Conservation (phyloP, 1,140 invertebrate genomes). For the Yoshiicerus persimilis region DNA sequence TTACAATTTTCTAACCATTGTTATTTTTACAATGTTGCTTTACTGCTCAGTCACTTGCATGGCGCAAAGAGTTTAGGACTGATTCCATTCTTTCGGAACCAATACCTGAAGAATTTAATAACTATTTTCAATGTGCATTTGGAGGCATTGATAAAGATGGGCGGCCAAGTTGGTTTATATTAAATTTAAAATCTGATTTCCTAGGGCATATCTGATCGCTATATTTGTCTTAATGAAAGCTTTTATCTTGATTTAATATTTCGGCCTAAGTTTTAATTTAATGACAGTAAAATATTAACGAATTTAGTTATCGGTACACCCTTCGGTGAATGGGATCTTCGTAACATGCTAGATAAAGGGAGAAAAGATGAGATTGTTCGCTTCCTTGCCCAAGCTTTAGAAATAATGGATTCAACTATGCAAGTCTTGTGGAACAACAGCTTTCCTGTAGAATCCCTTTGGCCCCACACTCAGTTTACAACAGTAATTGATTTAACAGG, state of each 20-base stretch:
- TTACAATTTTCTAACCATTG: not conserved
- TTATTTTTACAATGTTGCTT: not conserved
- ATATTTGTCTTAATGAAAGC: too few species aligned
- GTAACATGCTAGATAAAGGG: not conserved
- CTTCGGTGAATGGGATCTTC: not conserved
- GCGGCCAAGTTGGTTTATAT: not conserved
- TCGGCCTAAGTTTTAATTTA: not conserved
- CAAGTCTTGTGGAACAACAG: not conserved
- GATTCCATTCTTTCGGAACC: not conserved
- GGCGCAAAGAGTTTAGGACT: not conserved
- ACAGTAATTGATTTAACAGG: not conserved
- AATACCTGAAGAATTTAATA: not conserved
- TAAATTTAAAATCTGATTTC: not conserved
- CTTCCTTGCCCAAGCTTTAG: not conserved
- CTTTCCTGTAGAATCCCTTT: not conserved
- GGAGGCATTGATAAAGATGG: not conserved
- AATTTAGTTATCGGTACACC: not conserved
- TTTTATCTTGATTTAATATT: not conserved
- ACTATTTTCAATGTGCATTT: not conserved
- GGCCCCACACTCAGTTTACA: not conserved
- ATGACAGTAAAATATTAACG: not conserved
- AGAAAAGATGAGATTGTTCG: not conserved
- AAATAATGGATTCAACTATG: not conserved
- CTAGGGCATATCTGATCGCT: not conserved
- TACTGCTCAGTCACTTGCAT: not conserved